These are phyloP conservation scores for Tetropium fuscum DNA, from an alignment of 2,888 invertebrate species.

Conservation along the genomic window DNA sequence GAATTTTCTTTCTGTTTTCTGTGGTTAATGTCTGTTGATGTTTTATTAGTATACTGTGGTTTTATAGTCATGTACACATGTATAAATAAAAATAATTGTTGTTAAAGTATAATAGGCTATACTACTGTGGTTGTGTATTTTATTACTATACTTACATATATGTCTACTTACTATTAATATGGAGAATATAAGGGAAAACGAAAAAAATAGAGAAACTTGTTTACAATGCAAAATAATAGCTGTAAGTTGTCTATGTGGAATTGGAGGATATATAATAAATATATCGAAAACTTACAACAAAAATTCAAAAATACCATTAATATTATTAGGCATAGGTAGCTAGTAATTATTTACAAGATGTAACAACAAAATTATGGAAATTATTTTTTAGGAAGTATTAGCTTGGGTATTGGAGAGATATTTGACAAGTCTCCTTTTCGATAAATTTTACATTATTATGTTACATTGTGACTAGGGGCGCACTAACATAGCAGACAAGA, in stretches of 20 bases:
- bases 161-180: neutral
- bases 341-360: neutral
- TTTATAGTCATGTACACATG: too few species aligned
- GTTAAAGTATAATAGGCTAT: too few species aligned
- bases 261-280: constrained; percentile 59
- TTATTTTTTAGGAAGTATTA: constrained; percentile 53
- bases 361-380: neutral
- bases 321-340: constrained; percentile 56
- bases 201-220: constrained; percentile 46
- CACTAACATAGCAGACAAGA: too few species aligned
- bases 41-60: too few species aligned
- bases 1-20: too few species aligned
- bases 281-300: constrained; percentile 50
- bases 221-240: constrained; percentile 60
- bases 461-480: too few species aligned
- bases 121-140: too few species aligned
- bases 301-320: constrained; percentile 51
- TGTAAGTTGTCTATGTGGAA: constrained; percentile 55
- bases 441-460: too few species aligned
- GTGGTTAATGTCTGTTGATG: too few species aligned
- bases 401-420: constrained; percentile 60
- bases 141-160: too few species aligned
- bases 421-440: constrained; percentile 59
- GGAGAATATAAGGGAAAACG: constrained; percentile 27
- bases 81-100: too few species aligned